Percentiles rank a stretch among this genome's conserved stretches.
phyloP scores from a whole-genome alignment of 92 coral and sea anemone genomes.

The Porites rus region DNA sequence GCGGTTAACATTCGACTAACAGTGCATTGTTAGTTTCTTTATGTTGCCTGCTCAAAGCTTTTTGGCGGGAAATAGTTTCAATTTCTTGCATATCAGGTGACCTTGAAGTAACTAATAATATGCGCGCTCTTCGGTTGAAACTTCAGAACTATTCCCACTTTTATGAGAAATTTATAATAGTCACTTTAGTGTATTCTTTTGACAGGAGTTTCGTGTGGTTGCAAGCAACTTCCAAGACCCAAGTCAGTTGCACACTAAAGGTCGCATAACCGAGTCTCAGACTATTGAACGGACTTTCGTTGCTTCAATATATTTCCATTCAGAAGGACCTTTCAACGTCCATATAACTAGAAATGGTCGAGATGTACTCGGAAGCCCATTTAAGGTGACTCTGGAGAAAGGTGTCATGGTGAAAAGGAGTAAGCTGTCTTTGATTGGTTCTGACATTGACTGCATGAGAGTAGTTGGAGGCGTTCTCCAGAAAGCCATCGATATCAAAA shows the following conservation, averaged over 20 bases:
- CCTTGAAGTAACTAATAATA: too few species aligned
- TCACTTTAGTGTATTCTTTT: neutral
- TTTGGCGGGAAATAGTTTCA: too few species aligned
- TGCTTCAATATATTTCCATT: constrained; percentile 52
- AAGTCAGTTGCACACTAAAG: constrained; percentile 45
- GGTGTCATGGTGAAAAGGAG: constrained; percentile 49
- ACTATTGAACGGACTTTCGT: neutral
- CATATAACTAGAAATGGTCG: constrained; percentile 54
- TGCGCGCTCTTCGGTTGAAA: too few species aligned
- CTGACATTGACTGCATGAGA: constrained; percentile 49
- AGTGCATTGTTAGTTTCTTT: too few species aligned
- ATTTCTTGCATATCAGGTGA: too few species aligned
- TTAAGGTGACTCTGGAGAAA: constrained; percentile 53
- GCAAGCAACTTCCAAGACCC: constrained; percentile 20
- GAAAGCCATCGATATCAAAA: constrained; percentile 13
- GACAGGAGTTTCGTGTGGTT: constrained; percentile 76
- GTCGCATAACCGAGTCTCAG: constrained; percentile 31
- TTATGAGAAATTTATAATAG: neutral
- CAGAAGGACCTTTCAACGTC: constrained; percentile 59
- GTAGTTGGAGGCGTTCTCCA: constrained; percentile 69
- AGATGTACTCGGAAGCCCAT: constrained; percentile 61
- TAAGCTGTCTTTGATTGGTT: constrained; percentile 71
- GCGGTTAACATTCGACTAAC: too few species aligned
- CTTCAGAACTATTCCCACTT: too few species aligned
- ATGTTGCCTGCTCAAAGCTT: too few species aligned